Base-by-base conservation (phyloP, 1,140 invertebrate genomes). In the Dreissena polymorpha region DNA sequence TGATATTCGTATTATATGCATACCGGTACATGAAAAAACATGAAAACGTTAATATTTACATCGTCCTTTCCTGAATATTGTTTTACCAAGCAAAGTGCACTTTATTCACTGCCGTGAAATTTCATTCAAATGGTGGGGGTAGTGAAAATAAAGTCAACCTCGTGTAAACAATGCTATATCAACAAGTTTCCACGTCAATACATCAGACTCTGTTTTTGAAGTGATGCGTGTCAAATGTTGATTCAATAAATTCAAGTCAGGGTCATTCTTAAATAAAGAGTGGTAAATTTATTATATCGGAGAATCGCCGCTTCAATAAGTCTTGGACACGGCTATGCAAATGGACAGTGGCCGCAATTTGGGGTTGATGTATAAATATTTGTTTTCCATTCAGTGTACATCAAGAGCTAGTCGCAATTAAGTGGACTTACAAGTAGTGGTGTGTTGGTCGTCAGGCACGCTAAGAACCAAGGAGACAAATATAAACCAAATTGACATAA, bases 111-210 rank as follows among this genome's bases (percentile, higher is more conserved):
- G 69, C 39, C 69, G 53, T 64, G 21, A 7, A n/a, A 64, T 51
- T 53, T 78, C 57, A 57, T 78, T 6, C n/a, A 69, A 12, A 53
- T 23, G 25, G 49, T 77, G 76, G 76, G 67, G 76, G 76, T 78
- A 53, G 76, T 78, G 18, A 78, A 69, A 78, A 78, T 78, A 78
- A 49, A 70, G 50, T 69, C 23, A 67, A 25, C 55, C 65, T 78
- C 39, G 39, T 39, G 39, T 39, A 39, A 39, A 39, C 39, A 39
- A 8, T 39, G 39, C 39, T 39, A 39, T 53, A 29, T 57, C 18
- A 69, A 70, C 76, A 69, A 49, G 10, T 29, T 13, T 69, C 55
- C 51, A 51, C 64, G 29, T 60, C 76, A 78, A 53, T 78, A 39
- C 57, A 78, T 57, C 76, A 78, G 68, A 69, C 76, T 55, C 65